Conservation (phyloP, 2,797 vertebrate genomes). For the Argya squamiceps region DNA sequence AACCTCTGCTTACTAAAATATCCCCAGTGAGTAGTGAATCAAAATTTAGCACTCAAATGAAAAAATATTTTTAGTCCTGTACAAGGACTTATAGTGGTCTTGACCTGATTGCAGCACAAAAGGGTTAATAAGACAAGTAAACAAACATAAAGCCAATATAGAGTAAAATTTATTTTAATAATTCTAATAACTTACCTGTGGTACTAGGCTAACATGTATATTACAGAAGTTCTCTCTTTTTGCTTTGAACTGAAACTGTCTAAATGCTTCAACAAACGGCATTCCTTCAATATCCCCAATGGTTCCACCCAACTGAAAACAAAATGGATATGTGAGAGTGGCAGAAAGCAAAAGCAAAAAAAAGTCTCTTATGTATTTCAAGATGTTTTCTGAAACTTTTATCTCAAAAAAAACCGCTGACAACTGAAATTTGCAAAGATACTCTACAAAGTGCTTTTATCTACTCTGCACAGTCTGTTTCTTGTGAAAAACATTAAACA, state of each 20-base stretch:
- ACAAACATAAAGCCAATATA: neutral
- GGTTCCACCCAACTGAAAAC: slow-evolving; percentile 79
- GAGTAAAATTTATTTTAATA: neutral
- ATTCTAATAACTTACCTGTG: slow-evolving; percentile 72
- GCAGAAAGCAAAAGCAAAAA: neutral
- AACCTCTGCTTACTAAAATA: neutral
- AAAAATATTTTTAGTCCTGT: neutral
- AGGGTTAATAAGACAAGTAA: neutral
- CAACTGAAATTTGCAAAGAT: neutral
- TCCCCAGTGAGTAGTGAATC: neutral
- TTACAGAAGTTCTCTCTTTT: slow-evolving; percentile 83
- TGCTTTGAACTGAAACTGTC: slow-evolving; percentile 83
- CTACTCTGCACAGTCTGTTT: neutral
- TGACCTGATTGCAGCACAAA: neutral
- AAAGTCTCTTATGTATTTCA: neutral
- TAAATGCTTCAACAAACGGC: slow-evolving; percentile 83
- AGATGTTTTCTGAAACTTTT: neutral
- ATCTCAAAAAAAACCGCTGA: accelerated
- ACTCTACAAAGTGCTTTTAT: neutral
- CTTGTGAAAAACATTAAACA: neutral
- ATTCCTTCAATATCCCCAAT: slow-evolving; percentile 84
- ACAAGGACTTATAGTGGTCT: neutral
- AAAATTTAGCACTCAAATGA: neutral
- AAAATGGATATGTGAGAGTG: neutral
- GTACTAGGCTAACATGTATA: slow-evolving; percentile 83